Evolutionary conservation across 2,113 vertebrate genomes (phyloP).

Genomic region (Danionella cerebrum): DNA sequence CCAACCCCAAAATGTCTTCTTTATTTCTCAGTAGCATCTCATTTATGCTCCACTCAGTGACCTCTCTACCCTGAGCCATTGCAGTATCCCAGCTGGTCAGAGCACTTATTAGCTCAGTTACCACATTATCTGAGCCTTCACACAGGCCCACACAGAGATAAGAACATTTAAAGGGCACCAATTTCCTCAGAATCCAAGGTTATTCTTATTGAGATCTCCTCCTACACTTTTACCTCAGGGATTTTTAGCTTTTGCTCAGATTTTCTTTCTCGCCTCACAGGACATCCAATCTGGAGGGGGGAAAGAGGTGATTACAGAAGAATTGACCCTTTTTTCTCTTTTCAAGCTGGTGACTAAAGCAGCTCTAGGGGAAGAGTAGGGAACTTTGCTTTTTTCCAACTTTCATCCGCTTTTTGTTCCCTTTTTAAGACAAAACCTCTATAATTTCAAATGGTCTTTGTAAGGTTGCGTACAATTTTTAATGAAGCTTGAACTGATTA

Average conservation of each 20-base stretch:
- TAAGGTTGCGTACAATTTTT: constrained; percentile 43
- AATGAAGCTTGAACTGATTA: constrained; percentile 52
- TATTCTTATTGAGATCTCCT: constrained; percentile 17
- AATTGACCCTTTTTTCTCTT: constrained; percentile 16
- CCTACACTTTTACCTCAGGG: constrained; percentile 26
- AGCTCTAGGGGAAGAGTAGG: constrained; percentile 14
- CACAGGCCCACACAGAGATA: constrained; percentile 6
- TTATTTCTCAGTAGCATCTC: too few relatives aligned
- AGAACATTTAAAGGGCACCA: constrained; percentile 30
- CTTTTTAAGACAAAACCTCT: neutral
- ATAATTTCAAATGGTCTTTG: too few relatives aligned
- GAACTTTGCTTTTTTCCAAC: constrained; percentile 12
- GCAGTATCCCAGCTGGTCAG: neutral
- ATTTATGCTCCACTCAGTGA: too few relatives aligned
- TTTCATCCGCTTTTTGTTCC: neutral
- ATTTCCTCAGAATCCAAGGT: constrained; percentile 36
- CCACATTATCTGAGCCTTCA: neutral
- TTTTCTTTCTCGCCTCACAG: neutral
- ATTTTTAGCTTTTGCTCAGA: constrained; percentile 15
- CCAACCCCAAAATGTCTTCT: too few relatives aligned
- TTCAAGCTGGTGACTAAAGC: neutral
- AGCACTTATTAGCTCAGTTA: neutral
- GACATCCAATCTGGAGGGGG: constrained; percentile 22
- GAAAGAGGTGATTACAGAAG: constrained; percentile 19
- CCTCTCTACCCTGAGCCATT: neutral